Percentiles rank a stretch among this genome's conserved stretches.
phyloP scores from a whole-genome alignment of 2,113 vertebrate species.

The Trematocara stigmaticum region DNA sequence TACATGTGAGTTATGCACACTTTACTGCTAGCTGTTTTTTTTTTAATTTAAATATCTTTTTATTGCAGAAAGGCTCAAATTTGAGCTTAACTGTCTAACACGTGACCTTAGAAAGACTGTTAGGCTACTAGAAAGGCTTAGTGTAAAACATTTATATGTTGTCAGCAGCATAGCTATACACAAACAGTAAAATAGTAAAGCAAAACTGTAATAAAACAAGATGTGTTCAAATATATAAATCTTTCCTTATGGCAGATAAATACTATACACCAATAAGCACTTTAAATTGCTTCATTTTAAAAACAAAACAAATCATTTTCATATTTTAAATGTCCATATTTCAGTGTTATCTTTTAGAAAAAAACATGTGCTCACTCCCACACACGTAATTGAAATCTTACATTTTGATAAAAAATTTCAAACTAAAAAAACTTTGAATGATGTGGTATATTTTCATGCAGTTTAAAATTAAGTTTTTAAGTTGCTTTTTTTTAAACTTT shows the following conservation, averaged over 20 bases:
- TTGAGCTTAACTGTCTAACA: not conserved
- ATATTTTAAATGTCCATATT: not conserved
- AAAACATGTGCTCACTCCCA: accelerated
- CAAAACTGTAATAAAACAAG: not conserved
- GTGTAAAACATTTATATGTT: not conserved
- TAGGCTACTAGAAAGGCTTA: not conserved
- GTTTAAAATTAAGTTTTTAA: not conserved
- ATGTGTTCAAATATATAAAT: not conserved
- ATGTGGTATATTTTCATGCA: not conserved
- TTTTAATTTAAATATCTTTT: accelerated
- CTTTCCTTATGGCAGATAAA: not conserved
- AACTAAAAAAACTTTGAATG: not conserved
- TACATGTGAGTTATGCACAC: not conserved
- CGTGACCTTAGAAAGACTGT: not conserved
- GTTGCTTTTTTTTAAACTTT: not conserved
- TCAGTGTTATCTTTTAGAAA: not conserved
- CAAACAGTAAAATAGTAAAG: not conserved
- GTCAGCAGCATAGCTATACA: accelerated
- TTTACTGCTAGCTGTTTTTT: not conserved
- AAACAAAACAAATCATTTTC: accelerated
- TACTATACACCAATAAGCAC: not conserved
- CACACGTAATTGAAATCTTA: not conserved
- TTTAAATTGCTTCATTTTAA: not conserved
- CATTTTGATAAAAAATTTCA: not conserved
- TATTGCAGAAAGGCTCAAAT: not conserved